phyloP scores from a whole-genome alignment of 1,140 invertebrate genomes.

The Achatina immaculata region DNA sequence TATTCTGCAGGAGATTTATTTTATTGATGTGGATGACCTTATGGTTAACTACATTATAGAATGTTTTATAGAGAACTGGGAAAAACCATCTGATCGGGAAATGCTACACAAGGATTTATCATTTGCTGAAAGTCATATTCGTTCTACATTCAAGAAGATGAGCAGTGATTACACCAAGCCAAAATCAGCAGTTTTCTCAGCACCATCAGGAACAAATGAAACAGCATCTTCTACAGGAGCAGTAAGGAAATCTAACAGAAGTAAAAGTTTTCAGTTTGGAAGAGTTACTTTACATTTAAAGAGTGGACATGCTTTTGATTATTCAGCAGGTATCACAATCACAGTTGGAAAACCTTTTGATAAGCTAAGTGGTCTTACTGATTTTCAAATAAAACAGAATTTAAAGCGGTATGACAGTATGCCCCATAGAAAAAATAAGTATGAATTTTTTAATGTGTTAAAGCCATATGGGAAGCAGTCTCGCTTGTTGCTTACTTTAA shows the following conservation, averaged over 20 bases:
- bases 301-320: neutral
- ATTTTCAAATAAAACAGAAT: neutral
- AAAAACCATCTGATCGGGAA: neutral
- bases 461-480: neutral
- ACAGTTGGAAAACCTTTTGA: constrained; percentile 17
- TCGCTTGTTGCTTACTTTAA: too few species aligned
- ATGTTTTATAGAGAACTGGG: neutral
- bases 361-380: constrained; percentile 9
- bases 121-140: neutral
- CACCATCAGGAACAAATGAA: too few species aligned
- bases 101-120: neutral
- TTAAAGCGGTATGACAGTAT: neutral
- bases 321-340: neutral
- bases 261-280: neutral
- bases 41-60: neutral
- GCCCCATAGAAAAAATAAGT: neutral
- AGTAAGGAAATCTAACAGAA: neutral
- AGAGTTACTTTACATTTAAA: neutral
- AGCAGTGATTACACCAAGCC: too few species aligned
- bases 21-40: constrained; percentile 19
- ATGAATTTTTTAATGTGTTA: neutral
- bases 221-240: neutral
- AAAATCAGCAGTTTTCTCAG: too few species aligned
- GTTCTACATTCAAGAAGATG: neutral
- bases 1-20: neutral